Conservation (phyloP, 64 coral and sea anemone species). For the Montipora sp. region DNA sequence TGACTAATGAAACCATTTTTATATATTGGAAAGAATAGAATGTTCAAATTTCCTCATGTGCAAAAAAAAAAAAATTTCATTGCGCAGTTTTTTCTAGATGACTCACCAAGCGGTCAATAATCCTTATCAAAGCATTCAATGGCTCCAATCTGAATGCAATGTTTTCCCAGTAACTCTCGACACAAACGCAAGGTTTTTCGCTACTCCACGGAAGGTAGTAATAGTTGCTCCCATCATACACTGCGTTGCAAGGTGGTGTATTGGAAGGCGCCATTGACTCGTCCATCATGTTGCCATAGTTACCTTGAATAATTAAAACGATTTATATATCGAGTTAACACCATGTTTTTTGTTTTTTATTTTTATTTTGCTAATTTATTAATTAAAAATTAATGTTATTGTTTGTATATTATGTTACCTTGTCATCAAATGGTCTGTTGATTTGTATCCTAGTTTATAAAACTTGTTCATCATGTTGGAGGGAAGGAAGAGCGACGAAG, state of each 20-base stretch:
- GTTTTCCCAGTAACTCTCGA: conserved; percentile 92
- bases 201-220: conserved; percentile 92
- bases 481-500: too few relatives aligned
- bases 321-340: too few relatives aligned
- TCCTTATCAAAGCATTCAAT: conserved; percentile 72
- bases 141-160: conserved; percentile 88
- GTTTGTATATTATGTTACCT: too few relatives aligned
- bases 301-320: conserved; percentile 50
- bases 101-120: conserved; percentile 72
- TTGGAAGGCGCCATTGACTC: conserved; percentile 92
- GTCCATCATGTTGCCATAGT: conserved; percentile 99
- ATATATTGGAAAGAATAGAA: too few relatives aligned
- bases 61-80: not conserved
- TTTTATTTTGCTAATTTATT: too few relatives aligned
- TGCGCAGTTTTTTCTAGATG: not conserved
- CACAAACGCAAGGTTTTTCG: conserved; percentile 91
- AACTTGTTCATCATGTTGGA: too few relatives aligned
- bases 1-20: too few relatives aligned
- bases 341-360: too few relatives aligned
- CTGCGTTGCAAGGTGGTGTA: conserved; percentile 91
- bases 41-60: too few relatives aligned
- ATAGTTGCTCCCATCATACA: conserved; percentile 90
- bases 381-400: too few relatives aligned
- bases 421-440: too few relatives aligned
- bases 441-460: too few relatives aligned